Evolutionary conservation across 2,888 invertebrate genomes (phyloP), one percentile per base, ranked within the genome.

Genomic region (Tetragonisca angustula): DNA sequence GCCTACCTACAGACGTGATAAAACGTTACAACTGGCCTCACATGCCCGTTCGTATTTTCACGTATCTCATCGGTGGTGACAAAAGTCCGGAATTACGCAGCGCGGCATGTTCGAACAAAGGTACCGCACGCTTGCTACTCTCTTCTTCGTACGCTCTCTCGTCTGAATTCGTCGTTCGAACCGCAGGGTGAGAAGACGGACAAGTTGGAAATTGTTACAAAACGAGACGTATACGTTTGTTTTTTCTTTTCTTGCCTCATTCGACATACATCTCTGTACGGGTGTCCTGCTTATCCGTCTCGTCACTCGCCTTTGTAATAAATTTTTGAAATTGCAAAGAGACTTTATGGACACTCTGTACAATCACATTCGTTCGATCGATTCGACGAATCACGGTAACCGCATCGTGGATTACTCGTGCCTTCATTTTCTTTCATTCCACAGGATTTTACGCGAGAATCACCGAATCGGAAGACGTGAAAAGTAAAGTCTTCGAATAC

Each of bases 51-150:
- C 96, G 99, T 88, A 97, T 99, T 83, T 99, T 99, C 94, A 98
- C 99, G 0, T 99, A 99, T 95, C 95, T 99, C 49, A 97, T 99
- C 67, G 99, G 99, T 0, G 97, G 98, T 79, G 99, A 99, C 94
- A 97, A 98, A 4, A 96, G 98, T 69, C 96, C 97, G 81, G 98
- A 98, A 93, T 97, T 99, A 94, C 97, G 97, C 92, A 98, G 97
- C 95, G 99, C 99, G 97, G 99, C 99, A 13, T 99, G 99, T 95
- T 97, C 97, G 73, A 99, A 99, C 95, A 98, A 99, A 96, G 99
- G 99, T 97, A 24, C n/a, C n/a, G n/a, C 19, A 2, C 54, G 19
- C 24, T 17, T 4, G 36, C 17, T 19, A 4, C 17, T 27, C 27
- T 27, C 17, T 70, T n/a, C 24, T 24, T 21, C 6, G 0, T 36